phyloP scores from a whole-genome alignment of 2,888 invertebrate species.

The Aporophyla nigra region DNA sequence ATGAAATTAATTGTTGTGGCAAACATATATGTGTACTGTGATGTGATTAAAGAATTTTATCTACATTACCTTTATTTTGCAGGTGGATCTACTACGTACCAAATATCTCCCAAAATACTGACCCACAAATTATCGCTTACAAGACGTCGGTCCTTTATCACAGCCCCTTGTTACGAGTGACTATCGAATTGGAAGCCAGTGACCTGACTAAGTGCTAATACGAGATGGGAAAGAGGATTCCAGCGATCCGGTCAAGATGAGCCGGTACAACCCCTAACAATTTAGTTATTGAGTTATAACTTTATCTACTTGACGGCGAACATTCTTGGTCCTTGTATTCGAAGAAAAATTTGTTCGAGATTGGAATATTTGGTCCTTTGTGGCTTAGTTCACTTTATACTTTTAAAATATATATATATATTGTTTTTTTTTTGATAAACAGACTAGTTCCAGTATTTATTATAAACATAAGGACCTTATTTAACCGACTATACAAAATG shows the following conservation, averaged over 20 bases:
- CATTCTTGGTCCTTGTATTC: conserved; percentile 27
- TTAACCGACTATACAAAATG: too few species aligned
- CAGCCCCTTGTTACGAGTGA: conserved; percentile 50
- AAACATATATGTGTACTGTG: too few species aligned
- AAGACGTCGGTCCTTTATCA: conserved; percentile 49
- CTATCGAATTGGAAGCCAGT: conserved; percentile 53
- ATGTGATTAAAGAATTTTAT: too few species aligned
- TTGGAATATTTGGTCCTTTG: conserved; percentile 11
- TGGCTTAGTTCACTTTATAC: not conserved
- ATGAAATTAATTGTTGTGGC: too few species aligned
- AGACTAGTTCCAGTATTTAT: too few species aligned
- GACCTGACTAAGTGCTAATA: conserved; percentile 64
- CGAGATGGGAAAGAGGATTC: conserved; percentile 56
- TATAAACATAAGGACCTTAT: too few species aligned
- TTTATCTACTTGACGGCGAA: conserved; percentile 30
- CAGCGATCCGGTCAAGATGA: conserved; percentile 51
- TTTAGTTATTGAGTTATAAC: conserved; percentile 57
- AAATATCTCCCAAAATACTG: conserved; percentile 26
- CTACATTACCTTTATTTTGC: not conserved
- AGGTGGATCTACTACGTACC: not conserved
- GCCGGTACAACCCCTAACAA: conserved; percentile 46
- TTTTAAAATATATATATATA: too few species aligned
- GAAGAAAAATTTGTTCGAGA: conserved; percentile 4
- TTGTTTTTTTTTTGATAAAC: too few species aligned
- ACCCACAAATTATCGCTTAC: conserved; percentile 52